Evolutionary conservation across 2,888 invertebrate genomes (phyloP).

Genomic region (Mermis nigrescens): DNA sequence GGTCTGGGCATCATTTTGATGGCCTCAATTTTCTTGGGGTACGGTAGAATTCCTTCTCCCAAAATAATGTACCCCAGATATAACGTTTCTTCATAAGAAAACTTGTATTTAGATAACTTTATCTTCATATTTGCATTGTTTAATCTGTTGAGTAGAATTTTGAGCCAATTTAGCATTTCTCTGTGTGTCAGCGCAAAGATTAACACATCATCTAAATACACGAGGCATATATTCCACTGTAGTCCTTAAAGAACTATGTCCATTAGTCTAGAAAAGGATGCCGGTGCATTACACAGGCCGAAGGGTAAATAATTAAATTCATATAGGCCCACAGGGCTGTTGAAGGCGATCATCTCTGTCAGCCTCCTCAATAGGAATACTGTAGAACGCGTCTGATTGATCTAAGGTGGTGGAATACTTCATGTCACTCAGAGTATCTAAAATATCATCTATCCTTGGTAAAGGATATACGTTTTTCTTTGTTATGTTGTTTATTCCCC

Average conservation of each 20-base stretch:
- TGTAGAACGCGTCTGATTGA: constrained; percentile 14
- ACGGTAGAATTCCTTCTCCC: neutral
- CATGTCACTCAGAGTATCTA: neutral
- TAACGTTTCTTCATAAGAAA: too few species aligned
- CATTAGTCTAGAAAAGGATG: too few species aligned
- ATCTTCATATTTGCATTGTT: neutral
- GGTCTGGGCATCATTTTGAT: too few species aligned
- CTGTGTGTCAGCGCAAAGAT: neutral
- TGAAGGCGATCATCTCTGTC: constrained; percentile 18
- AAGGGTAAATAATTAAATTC: too few species aligned
- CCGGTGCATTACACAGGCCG: too few species aligned
- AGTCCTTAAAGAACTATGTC: too few species aligned
- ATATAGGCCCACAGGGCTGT: constrained; percentile 15
- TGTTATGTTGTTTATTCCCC: neutral
- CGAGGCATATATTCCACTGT: too few species aligned
- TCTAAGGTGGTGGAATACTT: too few species aligned
- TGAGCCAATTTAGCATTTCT: neutral
- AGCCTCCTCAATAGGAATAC: constrained; percentile 13
- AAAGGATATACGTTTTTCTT: too few species aligned
- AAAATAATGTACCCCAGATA: neutral
- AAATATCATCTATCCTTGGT: too few species aligned
- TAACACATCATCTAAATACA: too few species aligned
- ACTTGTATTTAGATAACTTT: neutral
- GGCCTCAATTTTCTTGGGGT: neutral
- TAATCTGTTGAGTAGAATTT: too few species aligned